Base-by-base conservation (phyloP, 1,140 invertebrate genomes). In the Aradophagus sp. region DNA sequence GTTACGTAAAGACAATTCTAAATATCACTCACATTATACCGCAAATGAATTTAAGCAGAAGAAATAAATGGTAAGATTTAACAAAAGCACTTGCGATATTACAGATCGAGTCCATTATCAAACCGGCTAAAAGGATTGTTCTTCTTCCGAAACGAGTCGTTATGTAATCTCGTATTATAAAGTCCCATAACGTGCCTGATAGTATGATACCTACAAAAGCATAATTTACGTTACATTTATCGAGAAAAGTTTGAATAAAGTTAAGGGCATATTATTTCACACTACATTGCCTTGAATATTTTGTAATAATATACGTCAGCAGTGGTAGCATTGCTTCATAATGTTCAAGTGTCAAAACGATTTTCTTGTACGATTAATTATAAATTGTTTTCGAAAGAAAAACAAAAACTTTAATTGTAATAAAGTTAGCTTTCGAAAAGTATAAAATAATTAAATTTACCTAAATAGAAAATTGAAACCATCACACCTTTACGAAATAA, bases 111-210 rank as follows among this genome's bases (percentile, higher is more conserved):
- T 90, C 89, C 14, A 87, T 77, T 2, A 88, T 70, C n/a, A 89
- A 80, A 13, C 86, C 87, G 6, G 84, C 73, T 20, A 89, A 70
- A 65, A 90, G 77, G 4, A 89, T 71, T 2, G 80, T 75, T 53
- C 84, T 77, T 32, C 85, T 83, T 5, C 87, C 88, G 6, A 85
- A 48, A 16, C 78, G 80, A 66, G 87, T 88, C 1, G 84, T 86
- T 17, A 89, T 34, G 2, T 84, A 84, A 17, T 78, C 77, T 55
- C 74, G 66, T 4, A 77, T 58, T 34, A 75, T n/a, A 13, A 75
- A 74, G 15, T 89, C 88, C 89, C 89, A 90, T 8, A 89, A 48
- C 48, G 87, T 86, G 1, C 87, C 84, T 5, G 88, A 87, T 16
- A 86, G 74, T 80, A 88, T 85, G 84, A 90, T 90, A 42, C 87